A percentile compares a stretch with the other conserved stretches of the same genome.
These are phyloP conservation scores for Menidia menidia DNA, from an alignment of 2,797 vertebrate species.

Conservation along the genomic window DNA sequence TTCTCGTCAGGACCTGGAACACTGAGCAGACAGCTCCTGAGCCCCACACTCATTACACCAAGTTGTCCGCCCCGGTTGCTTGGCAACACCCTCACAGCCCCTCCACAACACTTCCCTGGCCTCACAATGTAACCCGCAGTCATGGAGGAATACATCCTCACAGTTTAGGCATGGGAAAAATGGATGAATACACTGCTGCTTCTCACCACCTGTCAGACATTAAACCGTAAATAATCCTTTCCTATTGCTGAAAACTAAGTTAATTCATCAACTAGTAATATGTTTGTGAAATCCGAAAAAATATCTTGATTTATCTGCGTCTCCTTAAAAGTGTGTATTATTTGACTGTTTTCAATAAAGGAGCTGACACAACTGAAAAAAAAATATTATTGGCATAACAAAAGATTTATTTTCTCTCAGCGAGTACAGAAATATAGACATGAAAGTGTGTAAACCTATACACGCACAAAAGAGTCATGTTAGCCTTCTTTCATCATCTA, in stretches of 20 bases:
- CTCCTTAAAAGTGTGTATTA: conserved; percentile 8
- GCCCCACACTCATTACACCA: conserved; percentile 78
- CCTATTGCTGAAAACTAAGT: conserved; percentile 9
- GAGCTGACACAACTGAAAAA: conserved; percentile 9
- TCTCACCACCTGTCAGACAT: conserved; percentile 4
- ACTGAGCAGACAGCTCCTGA: conserved; percentile 86
- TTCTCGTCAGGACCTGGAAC: conserved; percentile 86
- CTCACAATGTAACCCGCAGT: conserved; percentile 59
- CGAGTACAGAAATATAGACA: conserved; percentile 21
- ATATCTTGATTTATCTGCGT: not conserved
- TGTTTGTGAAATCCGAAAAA: conserved; percentile 16
- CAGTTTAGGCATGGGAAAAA: conserved; percentile 40
- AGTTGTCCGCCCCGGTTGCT: conserved; percentile 74
- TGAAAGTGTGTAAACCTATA: conserved; percentile 26
- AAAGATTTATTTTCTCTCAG: not conserved
- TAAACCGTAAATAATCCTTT: conserved; percentile 11
- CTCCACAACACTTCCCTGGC: conserved; percentile 73
- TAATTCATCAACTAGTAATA: not conserved
- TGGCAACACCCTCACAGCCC: conserved; percentile 72
- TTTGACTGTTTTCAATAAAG: conserved; percentile 5
- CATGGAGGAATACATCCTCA: conserved; percentile 50
- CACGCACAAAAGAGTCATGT: conserved; percentile 54
- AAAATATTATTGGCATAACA: conserved; percentile 4
- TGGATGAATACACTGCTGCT: conserved; percentile 21
- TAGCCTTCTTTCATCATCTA: conserved; percentile 73